Conservation (phyloP, 2,797 vertebrate genomes). For the Phataginus tricuspis region DNA sequence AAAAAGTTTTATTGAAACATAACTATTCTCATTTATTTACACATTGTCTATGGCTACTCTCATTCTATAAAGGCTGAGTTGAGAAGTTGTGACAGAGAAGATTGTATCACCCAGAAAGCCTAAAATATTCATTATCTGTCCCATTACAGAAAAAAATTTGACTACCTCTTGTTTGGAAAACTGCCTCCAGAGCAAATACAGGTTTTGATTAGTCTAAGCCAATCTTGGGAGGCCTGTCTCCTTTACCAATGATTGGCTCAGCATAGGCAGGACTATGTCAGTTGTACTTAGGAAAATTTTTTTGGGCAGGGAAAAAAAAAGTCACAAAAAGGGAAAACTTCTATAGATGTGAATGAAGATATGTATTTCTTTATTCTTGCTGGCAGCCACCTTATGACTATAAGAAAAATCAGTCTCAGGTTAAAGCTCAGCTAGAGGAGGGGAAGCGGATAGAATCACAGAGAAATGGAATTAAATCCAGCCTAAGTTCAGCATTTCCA, state of each 20-base stretch:
- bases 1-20: constrained; percentile 9
- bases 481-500: not conserved
- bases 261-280: not conserved
- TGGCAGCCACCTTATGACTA: not conserved
- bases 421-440: not conserved
- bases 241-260: not conserved
- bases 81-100: not conserved
- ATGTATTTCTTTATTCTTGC: not conserved
- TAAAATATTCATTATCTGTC: not conserved
- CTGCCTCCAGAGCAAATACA: not conserved
- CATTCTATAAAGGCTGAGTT: not conserved
- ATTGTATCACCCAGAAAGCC: not conserved
- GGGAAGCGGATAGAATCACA: not conserved
- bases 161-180: not conserved
- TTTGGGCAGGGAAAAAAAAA: not conserved
- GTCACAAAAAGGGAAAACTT: constrained; percentile 1
- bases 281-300: not conserved
- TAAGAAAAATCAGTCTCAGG: not conserved
- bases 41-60: constrained; percentile 18
- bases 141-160: constrained; percentile 4
- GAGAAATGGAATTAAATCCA: not conserved
- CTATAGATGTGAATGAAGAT: not conserved
- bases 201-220: not conserved
- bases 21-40: not conserved
- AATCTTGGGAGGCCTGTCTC: not conserved